Base-by-base conservation (phyloP, 2,888 invertebrate genomes). In the Drosophila neutralis region DNA sequence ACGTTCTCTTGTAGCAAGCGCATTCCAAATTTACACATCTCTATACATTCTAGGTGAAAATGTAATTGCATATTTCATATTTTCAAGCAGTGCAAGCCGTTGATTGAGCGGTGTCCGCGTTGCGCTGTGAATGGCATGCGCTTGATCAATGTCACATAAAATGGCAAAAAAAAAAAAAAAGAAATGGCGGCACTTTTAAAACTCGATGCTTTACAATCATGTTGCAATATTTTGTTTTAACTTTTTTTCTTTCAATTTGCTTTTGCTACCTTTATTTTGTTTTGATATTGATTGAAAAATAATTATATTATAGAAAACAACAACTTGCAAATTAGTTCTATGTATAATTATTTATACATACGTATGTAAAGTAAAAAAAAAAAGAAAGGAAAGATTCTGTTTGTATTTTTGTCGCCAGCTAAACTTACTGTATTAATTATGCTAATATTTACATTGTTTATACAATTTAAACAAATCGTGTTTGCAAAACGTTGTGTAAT, bases 401-500 rank as follows among this genome's bases (percentile, higher is more conserved):
- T 72, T 80, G 75, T 84, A 83, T 80, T 81, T 77, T 82, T 85
- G 87, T 85, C 86, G 83, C 83, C 86, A 88, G 88, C 88, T 77
- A 76, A 86, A 90, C 70, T 82, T 86, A 86, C 86, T 86, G 86
- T 86, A 86, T 86, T 86, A 86, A 86, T 85, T 83, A 90, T 83
- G 88, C 86, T 89, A 86, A 88, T 88, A 83, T 86, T 88, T 83
- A 85, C 77, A 72, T 90, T 88, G 86, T 87, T 88, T 86, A 82
- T 75, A 82, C 72, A 75, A 75, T 78, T 76, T 74, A 83, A 80
- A 77, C 69, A 71, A 78, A 69, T 80, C 76, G 69, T 81, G 83
- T 76, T 77, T 82, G 84, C 76, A 80, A 71, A 90, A 82, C 78
- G 76, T 89, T 90, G 88, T 91, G 90, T 90, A 90, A 90, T 91